Evolutionary conservation across 1,140 invertebrate species (phyloP).

Genomic region (Propsilocerus akamusi): DNA sequence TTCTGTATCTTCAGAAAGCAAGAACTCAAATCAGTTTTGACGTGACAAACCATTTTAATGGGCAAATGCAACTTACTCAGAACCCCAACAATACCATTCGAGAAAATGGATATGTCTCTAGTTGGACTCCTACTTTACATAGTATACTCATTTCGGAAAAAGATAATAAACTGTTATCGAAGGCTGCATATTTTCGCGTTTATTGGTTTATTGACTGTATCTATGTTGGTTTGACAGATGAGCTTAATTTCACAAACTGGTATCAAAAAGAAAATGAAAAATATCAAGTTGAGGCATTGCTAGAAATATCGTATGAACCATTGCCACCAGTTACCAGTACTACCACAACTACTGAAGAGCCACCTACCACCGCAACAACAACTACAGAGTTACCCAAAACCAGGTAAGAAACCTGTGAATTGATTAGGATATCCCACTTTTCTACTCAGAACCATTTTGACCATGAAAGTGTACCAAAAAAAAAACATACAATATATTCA

Average conservation of each 20-base stretch:
- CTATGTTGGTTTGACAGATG: constrained; percentile 40
- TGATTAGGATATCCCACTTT: too few relatives aligned
- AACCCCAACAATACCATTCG: constrained; percentile 27
- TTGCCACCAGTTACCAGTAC: constrained; percentile 27
- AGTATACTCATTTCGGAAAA: constrained; percentile 32
- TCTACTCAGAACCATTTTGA: too few relatives aligned
- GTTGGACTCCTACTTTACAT: constrained; percentile 31
- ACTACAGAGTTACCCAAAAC: constrained; percentile 9
- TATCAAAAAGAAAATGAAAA: constrained; percentile 36
- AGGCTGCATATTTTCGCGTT: constrained; percentile 37
- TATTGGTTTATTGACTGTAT: constrained; percentile 64
- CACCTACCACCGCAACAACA: constrained; percentile 10
- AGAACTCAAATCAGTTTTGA: background rate
- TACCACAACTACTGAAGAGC: constrained; percentile 8
- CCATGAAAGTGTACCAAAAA: too few relatives aligned
- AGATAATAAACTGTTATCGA: constrained; percentile 36
- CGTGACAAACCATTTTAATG: background rate
- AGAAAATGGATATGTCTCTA: constrained; percentile 38
- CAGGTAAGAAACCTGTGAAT: too few relatives aligned
- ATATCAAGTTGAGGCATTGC: constrained; percentile 46
- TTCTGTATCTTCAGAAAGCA: background rate
- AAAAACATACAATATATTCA: too few relatives aligned
- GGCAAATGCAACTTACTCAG: background rate
- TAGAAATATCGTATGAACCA: constrained; percentile 43
- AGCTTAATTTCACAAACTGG: constrained; percentile 37